Evolutionary conservation across 2,113 vertebrate genomes (phyloP).

Genomic region (Brachypodius melanocephalos): DNA sequence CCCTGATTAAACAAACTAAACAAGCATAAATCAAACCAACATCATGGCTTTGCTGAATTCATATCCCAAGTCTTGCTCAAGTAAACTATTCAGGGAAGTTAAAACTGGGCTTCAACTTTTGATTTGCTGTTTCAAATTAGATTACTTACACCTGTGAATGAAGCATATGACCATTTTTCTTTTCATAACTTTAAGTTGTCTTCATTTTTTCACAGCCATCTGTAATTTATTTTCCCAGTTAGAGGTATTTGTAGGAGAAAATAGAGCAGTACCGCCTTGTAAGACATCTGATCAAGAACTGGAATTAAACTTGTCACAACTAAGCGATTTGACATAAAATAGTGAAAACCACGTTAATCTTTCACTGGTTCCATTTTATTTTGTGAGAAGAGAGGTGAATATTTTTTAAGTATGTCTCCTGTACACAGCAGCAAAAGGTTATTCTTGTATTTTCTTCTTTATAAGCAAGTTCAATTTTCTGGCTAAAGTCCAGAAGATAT

Average conservation of each 20-base stretch:
- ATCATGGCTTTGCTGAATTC: not conserved
- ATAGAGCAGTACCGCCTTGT: not conserved
- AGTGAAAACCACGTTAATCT: not conserved
- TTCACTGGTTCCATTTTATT: not conserved
- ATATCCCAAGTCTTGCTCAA: not conserved
- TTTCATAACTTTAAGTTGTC: not conserved
- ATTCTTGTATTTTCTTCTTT: not conserved
- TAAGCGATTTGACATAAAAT: slow-evolving; percentile 3
- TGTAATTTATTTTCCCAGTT: not conserved
- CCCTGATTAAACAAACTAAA: not conserved
- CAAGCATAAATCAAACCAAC: not conserved
- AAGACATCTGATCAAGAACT: not conserved
- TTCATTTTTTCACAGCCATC: not conserved
- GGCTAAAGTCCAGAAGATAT: slow-evolving; percentile 62
- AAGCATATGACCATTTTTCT: not conserved
- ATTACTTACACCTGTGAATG: not conserved
- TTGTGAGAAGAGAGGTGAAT: not conserved
- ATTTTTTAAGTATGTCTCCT: not conserved
- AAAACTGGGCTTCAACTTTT: not conserved
- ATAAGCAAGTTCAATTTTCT: slow-evolving; percentile 51
- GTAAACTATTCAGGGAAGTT: not conserved
- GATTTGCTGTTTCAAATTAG: not conserved
- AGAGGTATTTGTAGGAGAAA: not conserved
- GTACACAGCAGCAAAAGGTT: slow-evolving; percentile 24
- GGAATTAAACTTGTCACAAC: slow-evolving; percentile 29